A percentile compares a stretch with the other conserved stretches of the same genome.
phyloP scores from a whole-genome alignment of 2,888 invertebrate species.

The Notocelia uddmanniana region DNA sequence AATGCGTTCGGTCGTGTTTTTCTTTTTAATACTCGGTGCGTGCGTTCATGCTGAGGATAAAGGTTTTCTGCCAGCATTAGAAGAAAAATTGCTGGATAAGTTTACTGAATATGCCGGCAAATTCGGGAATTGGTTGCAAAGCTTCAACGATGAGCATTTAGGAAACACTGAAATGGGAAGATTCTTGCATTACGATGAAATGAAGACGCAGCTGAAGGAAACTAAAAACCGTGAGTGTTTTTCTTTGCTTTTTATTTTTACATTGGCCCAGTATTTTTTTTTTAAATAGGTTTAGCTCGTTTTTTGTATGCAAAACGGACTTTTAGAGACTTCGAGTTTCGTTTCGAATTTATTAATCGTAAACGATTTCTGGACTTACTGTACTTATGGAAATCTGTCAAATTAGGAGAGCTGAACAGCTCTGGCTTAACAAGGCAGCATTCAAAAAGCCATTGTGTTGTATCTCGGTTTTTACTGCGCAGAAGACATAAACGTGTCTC shows the following conservation, averaged over 20 bases:
- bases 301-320: no score
- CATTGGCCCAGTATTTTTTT: no score
- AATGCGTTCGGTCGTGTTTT: conserved; percentile 52
- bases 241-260: conserved; percentile 11
- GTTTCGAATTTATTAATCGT: no score
- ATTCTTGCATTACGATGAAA: conserved; percentile 65
- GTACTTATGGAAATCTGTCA: no score
- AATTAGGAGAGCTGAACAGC: no score
- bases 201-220: conserved; percentile 62
- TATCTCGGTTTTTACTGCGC: no score
- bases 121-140: conserved; percentile 61
- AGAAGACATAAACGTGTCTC: no score
- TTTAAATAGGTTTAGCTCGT: no score
- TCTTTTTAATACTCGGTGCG: conserved; percentile 48
- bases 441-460: no score
- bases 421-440: no score
- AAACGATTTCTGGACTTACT: no score
- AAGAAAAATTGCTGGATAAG: conserved; percentile 60
- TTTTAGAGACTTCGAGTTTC: no score
- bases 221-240: conserved; percentile 59
- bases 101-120: conserved; percentile 57
- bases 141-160: conserved; percentile 69
- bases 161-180: conserved; percentile 66
- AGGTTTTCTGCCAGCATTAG: conserved; percentile 53
- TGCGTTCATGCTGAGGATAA: conserved; percentile 42